Evolutionary conservation across 2,888 invertebrate genomes (phyloP), one percentile per base, ranked within the genome.

Genomic region (Dusona sp.): DNA sequence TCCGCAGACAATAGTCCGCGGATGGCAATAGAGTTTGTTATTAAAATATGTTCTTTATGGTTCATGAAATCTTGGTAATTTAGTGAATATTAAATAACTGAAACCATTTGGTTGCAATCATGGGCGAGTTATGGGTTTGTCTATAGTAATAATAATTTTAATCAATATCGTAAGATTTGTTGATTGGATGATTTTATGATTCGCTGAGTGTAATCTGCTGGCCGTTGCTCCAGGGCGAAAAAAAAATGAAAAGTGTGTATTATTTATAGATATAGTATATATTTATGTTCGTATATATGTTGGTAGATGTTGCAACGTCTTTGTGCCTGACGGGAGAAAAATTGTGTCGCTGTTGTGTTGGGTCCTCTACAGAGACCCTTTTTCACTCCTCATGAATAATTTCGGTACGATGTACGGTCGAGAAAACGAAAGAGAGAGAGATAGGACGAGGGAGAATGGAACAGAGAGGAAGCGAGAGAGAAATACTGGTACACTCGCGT

Each of bases 371-470:
- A 25, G 61, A 73, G 73, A 65, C 65, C 72, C 77, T 77, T 72
- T 85, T 57, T 79, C 25, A 42, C 74, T 78, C 29, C 77, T 79
- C 84, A 79, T 86, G 86, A 84, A 86, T 86, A 86, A 84, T 84
- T 86, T 86, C 65, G 86, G 84, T 70, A 84, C 65, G 86, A 75
- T 75, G 81, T 77, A 82, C 54, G 64, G 42, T 42, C 48, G 75
- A 82, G 67, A 78, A 78, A 80, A 84, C 54, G 73, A 78, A 33
- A 73, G 83, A 68, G 75, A 42, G 19, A 42, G 61, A 78, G 61
- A 74, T 75, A 61, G 54, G 48, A 67, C 70, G 48, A 74, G 22
- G n/a, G 57, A 67, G 67, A 67, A 42, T 19, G n/a, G 16, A 61
- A 29, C 61, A 29, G 29, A 29, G 61, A 57, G 79, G 29, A 51